These are phyloP conservation scores for Hemistola chrysoprasaria DNA, from an alignment of 2,888 invertebrate genomes.

Conservation along the genomic window DNA sequence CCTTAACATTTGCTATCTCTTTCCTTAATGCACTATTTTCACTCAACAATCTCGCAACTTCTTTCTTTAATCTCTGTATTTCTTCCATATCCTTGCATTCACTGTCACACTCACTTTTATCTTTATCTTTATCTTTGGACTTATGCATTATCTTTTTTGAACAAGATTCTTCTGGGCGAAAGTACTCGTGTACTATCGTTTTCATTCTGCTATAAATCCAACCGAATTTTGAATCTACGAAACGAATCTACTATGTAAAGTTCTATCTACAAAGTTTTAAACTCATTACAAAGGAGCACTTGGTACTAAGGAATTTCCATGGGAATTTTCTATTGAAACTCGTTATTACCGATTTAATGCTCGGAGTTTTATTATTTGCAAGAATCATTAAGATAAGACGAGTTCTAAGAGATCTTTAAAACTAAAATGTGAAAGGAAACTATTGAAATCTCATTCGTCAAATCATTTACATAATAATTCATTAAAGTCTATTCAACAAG, in stretches of 20 bases:
- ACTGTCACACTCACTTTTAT: constrained; percentile 16
- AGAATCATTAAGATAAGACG: no score
- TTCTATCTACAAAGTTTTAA: no score
- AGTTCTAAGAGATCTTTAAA: no score
- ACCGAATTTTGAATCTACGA: constrained; percentile 17
- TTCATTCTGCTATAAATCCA: constrained; percentile 28
- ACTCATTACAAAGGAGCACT: no score
- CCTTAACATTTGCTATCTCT: constrained; percentile 48
- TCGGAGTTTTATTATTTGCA: no score
- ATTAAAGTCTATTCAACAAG: no score
- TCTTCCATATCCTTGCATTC: constrained; percentile 28
- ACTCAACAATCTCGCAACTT: constrained; percentile 45
- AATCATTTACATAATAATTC: no score
- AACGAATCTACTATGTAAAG: constrained; percentile 8
- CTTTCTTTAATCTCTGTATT: constrained; percentile 42
- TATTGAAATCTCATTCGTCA: no score
- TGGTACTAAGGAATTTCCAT: no score
- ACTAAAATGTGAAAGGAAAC: no score
- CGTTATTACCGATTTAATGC: no score
- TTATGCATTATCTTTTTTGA: constrained; percentile 27
- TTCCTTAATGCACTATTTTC: constrained; percentile 56
- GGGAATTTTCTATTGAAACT: no score
- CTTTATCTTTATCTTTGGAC: constrained; percentile 24
- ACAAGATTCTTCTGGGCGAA: constrained; percentile 36
- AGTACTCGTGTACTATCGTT: constrained; percentile 35